Evolutionary conservation across 2,113 vertebrate species (phyloP).

Genomic region (Leptodactylus fuscus): DNA sequence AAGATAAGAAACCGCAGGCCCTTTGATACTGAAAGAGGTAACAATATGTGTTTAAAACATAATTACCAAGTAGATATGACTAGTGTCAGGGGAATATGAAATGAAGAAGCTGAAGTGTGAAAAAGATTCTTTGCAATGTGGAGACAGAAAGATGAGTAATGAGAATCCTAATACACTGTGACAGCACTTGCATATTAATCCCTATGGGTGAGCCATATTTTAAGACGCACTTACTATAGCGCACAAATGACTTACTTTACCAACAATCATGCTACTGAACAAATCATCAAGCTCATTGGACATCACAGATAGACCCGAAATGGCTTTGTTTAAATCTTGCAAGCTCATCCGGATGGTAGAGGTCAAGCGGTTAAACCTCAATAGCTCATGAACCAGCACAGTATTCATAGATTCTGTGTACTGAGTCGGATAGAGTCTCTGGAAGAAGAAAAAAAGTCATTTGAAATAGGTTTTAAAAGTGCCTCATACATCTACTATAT

Average conservation of each 20-base stretch:
- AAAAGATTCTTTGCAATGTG: slow-evolving; percentile 46
- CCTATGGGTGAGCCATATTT: slow-evolving; percentile 48
- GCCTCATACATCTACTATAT: not conserved
- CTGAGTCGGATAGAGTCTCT: slow-evolving; percentile 55
- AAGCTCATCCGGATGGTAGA: slow-evolving; percentile 58
- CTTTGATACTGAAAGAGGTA: slow-evolving; percentile 47
- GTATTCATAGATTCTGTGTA: slow-evolving; percentile 59
- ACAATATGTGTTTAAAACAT: slow-evolving; percentile 58
- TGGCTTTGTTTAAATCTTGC: slow-evolving; percentile 58
- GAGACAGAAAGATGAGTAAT: slow-evolving; percentile 54
- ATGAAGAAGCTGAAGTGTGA: slow-evolving; percentile 52
- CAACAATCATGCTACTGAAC: slow-evolving; percentile 61
- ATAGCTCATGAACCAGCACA: slow-evolving; percentile 41
- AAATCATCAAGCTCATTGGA: slow-evolving; percentile 62
- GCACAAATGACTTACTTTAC: slow-evolving; percentile 61
- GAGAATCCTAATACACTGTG: slow-evolving; percentile 56
- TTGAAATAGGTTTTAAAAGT: not conserved
- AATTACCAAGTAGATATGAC: slow-evolving; percentile 45
- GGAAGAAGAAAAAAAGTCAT: slow-evolving; percentile 55
- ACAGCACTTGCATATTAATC: slow-evolving; percentile 59
- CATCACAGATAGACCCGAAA: slow-evolving; percentile 59
- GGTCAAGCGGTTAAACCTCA: slow-evolving; percentile 51
- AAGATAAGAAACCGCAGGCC: not conserved
- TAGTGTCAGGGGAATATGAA: slow-evolving; percentile 45
- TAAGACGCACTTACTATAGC: slow-evolving; percentile 38